A percentile compares a stretch with the other conserved stretches of the same genome.
These are phyloP conservation scores for Drosophila falleni DNA, from an alignment of 2,888 invertebrate species.

Conservation along the genomic window DNA sequence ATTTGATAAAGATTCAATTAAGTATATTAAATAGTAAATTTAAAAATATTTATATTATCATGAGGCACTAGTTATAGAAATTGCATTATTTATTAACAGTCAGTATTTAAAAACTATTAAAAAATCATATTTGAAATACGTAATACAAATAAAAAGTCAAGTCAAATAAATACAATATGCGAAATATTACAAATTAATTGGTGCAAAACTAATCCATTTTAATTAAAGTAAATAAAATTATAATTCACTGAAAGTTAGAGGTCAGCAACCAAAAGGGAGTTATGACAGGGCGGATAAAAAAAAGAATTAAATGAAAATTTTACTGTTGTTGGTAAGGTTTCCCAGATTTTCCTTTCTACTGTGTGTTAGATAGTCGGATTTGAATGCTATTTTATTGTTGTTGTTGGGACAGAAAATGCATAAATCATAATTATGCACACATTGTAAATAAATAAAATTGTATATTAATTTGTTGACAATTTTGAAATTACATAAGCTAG, in stretches of 20 bases:
- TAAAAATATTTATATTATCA: too few species aligned
- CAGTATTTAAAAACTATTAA: too few species aligned
- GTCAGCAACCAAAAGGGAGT: constrained; percentile 53
- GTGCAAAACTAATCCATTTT: constrained; percentile 73
- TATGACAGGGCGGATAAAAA: constrained; percentile 38
- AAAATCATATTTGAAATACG: too few species aligned
- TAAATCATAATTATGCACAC: constrained; percentile 67
- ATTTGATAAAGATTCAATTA: too few species aligned
- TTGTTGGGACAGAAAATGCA: constrained; percentile 35
- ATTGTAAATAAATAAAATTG: constrained; percentile 65
- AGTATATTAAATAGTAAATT: too few species aligned
- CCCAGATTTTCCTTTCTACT: background rate
- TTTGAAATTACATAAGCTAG: constrained; percentile 65
- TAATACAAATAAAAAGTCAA: too few species aligned
- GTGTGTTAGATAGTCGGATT: constrained; percentile 67
- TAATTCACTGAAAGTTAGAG: constrained; percentile 59
- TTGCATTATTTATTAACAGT: too few species aligned
- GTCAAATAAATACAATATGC: constrained; percentile 3
- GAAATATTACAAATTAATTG: constrained; percentile 60
- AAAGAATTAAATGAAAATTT: constrained; percentile 39
- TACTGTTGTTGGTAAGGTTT: constrained; percentile 39
- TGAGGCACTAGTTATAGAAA: too few species aligned
- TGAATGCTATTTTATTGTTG: constrained; percentile 42
- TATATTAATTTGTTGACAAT: constrained; percentile 78
- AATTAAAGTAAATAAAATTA: constrained; percentile 75